A percentile compares a stretch with the other conserved stretches of the same genome.
These are phyloP conservation scores for Plotosus lineatus DNA, from an alignment of 2,113 vertebrate species.

Conservation along the genomic window DNA sequence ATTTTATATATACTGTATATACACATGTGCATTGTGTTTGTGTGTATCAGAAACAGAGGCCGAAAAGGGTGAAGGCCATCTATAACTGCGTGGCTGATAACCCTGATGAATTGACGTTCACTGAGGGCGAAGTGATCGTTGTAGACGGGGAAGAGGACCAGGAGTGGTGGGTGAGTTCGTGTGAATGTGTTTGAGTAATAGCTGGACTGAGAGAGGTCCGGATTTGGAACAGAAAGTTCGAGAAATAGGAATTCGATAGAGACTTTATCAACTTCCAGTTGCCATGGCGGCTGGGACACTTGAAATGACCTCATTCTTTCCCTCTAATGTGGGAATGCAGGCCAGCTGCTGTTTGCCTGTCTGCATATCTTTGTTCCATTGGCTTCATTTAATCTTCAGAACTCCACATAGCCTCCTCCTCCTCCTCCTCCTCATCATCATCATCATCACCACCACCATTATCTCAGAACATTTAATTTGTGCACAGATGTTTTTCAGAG, in stretches of 20 bases:
- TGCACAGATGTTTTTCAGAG: constrained; percentile 24
- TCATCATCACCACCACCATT: neutral
- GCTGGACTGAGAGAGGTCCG: neutral
- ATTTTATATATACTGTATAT: neutral
- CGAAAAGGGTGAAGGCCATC: constrained; percentile 94
- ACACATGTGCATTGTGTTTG: constrained; percentile 7
- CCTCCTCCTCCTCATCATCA: constrained; percentile 28
- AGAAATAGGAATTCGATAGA: neutral
- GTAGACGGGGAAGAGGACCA: constrained; percentile 98
- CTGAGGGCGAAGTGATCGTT: constrained; percentile 93
- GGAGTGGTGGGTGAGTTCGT: constrained; percentile 98
- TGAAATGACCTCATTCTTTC: constrained; percentile 64
- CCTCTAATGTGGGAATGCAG: constrained; percentile 56
- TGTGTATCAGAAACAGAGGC: constrained; percentile 82
- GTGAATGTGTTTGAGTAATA: constrained; percentile 51
- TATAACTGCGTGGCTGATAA: constrained; percentile 97
- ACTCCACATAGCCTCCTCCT: constrained; percentile 12
- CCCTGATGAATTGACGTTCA: constrained; percentile 94
- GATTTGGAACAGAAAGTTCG: constrained; percentile 4
- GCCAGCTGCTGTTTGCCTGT: constrained; percentile 68
- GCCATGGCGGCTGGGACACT: constrained; percentile 55
- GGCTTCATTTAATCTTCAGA: constrained; percentile 24
- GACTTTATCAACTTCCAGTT: constrained; percentile 32
- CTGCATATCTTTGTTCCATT: constrained; percentile 26
- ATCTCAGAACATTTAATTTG: neutral